Evolutionary conservation across 1,140 invertebrate genomes (phyloP).

Genomic region (Druon quercuslanigerum): DNA sequence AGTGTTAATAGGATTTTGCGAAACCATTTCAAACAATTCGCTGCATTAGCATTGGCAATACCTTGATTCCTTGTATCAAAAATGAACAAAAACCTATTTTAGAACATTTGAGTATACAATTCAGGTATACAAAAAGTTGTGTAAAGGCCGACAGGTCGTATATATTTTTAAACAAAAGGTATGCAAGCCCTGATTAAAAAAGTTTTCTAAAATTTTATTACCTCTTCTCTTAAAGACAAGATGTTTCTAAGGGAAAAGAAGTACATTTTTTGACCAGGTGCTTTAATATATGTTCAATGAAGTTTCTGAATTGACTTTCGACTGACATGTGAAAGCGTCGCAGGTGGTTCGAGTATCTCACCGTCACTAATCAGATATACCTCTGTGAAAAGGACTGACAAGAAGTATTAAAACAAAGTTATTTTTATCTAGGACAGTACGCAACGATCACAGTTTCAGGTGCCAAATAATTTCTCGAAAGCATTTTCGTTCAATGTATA

Average conservation of each 20-base stretch:
- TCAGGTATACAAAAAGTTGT: background rate
- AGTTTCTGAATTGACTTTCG: background rate
- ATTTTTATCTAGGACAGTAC: slow-evolving; percentile 42
- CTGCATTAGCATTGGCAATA: slow-evolving; percentile 17
- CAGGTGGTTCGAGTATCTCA: slow-evolving; percentile 19
- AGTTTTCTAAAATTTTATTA: too few relatives aligned
- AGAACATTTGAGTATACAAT: slow-evolving; percentile 23
- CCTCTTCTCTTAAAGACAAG: too few relatives aligned
- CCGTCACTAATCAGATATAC: background rate
- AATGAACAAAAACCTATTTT: slow-evolving; percentile 16
- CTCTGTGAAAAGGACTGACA: background rate
- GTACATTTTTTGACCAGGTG: too few relatives aligned
- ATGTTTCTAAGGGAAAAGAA: too few relatives aligned
- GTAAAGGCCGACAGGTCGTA: background rate
- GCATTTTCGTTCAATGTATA: slow-evolving; percentile 44
- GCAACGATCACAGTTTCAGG: slow-evolving; percentile 40
- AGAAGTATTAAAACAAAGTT: slow-evolving; percentile 9
- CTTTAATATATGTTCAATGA: too few relatives aligned
- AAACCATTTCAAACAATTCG: too few relatives aligned
- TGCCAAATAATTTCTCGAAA: slow-evolving; percentile 53
- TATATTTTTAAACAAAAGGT: too few relatives aligned
- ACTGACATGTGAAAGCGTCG: background rate
- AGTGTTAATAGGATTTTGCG: slow-evolving; percentile 5
- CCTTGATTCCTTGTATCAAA: background rate
- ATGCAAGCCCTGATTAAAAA: too few relatives aligned